Evolutionary conservation across 2,888 invertebrate species (phyloP).

Genomic region (Hydraecia micacea): DNA sequence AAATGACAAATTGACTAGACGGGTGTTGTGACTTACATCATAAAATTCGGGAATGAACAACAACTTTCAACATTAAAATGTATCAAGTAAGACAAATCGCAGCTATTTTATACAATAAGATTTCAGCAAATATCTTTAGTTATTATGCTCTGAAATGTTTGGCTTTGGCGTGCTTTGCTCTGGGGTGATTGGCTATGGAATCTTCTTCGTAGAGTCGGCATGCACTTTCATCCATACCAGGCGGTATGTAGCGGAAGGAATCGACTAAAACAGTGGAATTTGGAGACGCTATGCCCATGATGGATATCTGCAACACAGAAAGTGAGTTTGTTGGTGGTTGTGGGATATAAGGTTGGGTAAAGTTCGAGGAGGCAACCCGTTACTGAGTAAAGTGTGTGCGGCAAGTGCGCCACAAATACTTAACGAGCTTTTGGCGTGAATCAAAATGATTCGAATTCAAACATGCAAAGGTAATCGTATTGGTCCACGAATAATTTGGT

Average conservation of each 20-base stretch:
- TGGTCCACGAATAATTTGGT: background rate
- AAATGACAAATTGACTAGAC: background rate
- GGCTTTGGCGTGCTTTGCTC: background rate
- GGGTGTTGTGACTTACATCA: background rate
- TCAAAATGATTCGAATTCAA: background rate
- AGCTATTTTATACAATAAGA: background rate
- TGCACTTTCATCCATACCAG: slow-evolving; percentile 60
- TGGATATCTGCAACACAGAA: slow-evolving; percentile 72
- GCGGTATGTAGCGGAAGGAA: slow-evolving; percentile 77
- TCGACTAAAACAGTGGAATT: slow-evolving; percentile 72
- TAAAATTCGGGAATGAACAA: background rate
- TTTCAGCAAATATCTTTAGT: background rate
- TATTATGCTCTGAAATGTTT: background rate
- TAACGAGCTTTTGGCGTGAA: background rate
- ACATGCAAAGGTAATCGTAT: background rate
- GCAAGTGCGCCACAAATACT: background rate
- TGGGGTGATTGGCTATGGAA: background rate
- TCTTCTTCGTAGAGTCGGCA: slow-evolving; percentile 70
- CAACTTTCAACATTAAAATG: background rate
- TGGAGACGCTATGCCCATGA: slow-evolving; percentile 69
- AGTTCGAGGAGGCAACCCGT: background rate
- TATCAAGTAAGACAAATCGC: background rate
- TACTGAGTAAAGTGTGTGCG: too few relatives aligned
- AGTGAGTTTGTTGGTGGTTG: background rate
- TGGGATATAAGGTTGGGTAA: too few relatives aligned